A percentile compares a stretch with the other conserved stretches of the same genome.
Conservation (phyloP, 2,888 invertebrate species). For the Entomobrya multifasciata region DNA sequence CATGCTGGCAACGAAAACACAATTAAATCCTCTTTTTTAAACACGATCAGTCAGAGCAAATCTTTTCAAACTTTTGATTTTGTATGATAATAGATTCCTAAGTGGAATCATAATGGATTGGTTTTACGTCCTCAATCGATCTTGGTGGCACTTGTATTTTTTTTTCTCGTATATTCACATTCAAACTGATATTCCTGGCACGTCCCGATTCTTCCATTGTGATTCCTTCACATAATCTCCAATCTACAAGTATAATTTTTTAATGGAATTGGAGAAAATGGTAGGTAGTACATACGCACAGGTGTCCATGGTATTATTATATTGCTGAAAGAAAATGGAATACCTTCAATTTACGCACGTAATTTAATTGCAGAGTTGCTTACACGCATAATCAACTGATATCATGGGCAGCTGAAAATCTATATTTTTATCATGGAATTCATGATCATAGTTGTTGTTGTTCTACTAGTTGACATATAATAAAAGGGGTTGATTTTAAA, state of each 20-base stretch:
- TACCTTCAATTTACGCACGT: conserved; percentile 10
- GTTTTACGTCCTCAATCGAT: not conserved
- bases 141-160: not conserved
- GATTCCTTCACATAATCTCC: not conserved
- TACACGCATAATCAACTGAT: not conserved
- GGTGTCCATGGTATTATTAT: not conserved
- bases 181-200: not conserved
- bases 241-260: conserved; percentile 2
- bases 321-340: not conserved
- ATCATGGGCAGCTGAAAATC: not conserved
- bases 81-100: not conserved
- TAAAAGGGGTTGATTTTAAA: not conserved
- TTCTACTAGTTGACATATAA: conserved; percentile 28
- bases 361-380: conserved; percentile 10
- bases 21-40: not conserved
- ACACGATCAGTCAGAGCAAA: not conserved
- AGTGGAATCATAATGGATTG: not conserved
- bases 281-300: not conserved
- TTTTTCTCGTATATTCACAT: not conserved
- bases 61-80: not conserved
- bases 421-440: too few relatives aligned
- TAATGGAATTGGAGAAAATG: not conserved
- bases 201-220: not conserved
- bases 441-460: too few relatives aligned
- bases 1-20: too few relatives aligned